Percentiles rank a stretch among this genome's conserved stretches.
These are phyloP conservation scores for Pachliopta kotzebuea DNA, from an alignment of 2,888 invertebrate species.

Conservation along the genomic window DNA sequence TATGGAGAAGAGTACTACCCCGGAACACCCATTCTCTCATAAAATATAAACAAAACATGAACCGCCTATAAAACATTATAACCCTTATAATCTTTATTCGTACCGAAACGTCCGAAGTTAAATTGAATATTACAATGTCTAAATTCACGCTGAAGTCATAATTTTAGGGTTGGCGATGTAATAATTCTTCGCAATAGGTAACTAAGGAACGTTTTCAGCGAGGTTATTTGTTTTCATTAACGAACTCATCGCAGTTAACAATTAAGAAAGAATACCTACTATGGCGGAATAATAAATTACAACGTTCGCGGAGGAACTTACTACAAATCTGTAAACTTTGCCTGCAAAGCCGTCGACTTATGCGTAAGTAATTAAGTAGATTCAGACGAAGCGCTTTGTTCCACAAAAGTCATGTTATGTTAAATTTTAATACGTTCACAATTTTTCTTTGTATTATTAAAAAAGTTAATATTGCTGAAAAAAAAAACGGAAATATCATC, in stretches of 20 bases:
- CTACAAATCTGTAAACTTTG: conserved; percentile 11
- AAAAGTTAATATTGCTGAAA: too few species aligned
- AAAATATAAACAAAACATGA: conserved; percentile 19
- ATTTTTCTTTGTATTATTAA: neutral
- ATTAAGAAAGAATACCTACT: conserved; percentile 22
- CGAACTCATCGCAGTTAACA: conserved; percentile 21
- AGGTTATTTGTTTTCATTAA: conserved; percentile 27
- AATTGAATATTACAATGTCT: conserved; percentile 23
- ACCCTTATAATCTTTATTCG: conserved; percentile 17
- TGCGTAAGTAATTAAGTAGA: conserved; percentile 24
- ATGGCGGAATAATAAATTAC: conserved; percentile 24
- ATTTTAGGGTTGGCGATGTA: conserved; percentile 24
- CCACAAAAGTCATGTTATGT: conserved; percentile 8
- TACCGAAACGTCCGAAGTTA: conserved; percentile 17
- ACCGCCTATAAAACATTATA: conserved; percentile 15
- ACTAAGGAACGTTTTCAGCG: conserved; percentile 18
- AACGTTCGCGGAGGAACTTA: conserved; percentile 13
- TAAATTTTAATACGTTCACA: conserved; percentile 1
- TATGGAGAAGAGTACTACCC: too few species aligned
- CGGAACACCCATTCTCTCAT: neutral
- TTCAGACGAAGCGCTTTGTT: conserved; percentile 6
- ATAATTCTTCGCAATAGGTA: conserved; percentile 22
- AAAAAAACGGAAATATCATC: too few species aligned
- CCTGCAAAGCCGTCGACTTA: conserved; percentile 10
- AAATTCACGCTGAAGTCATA: conserved; percentile 20